Percentiles rank a stretch among this genome's conserved stretches.
These are phyloP conservation scores for Dimorphilus gyrociliatus DNA, from an alignment of 2,888 invertebrate genomes.

Conservation along the genomic window DNA sequence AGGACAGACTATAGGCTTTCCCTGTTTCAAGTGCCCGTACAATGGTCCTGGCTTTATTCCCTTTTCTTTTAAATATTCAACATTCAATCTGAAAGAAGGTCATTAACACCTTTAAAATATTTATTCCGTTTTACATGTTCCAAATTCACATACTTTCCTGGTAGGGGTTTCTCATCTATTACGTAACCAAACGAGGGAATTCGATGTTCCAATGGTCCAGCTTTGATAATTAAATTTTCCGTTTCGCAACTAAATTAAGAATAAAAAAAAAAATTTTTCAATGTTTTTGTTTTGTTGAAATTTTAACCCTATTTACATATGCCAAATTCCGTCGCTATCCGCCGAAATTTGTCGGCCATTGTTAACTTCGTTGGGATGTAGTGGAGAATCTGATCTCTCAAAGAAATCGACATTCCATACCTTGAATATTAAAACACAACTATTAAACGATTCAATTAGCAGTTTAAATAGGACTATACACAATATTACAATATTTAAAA, in stretches of 20 bases:
- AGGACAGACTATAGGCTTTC: conserved; percentile 29
- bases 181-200: conserved; percentile 38
- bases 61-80: conserved; percentile 17
- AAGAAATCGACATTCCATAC: too few relatives aligned
- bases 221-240: conserved; percentile 21
- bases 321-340: too few relatives aligned
- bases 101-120: background rate
- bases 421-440: too few relatives aligned
- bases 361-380: too few relatives aligned
- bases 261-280: too few relatives aligned
- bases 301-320: too few relatives aligned
- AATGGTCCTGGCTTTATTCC: conserved; percentile 34
- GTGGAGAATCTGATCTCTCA: too few relatives aligned
- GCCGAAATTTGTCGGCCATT: too few relatives aligned
- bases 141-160: conserved; percentile 23
- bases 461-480: too few relatives aligned
- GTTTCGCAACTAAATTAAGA: conserved; percentile 21
- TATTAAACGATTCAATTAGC: too few relatives aligned
- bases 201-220: conserved; percentile 32
- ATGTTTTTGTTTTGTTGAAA: too few relatives aligned
- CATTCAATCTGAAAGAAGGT: conserved; percentile 20
- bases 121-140: background rate
- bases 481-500: too few relatives aligned
- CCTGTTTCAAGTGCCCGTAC: conserved; percentile 32
- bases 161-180: conserved; percentile 23